These are phyloP conservation scores for Pilophorus perplexus DNA, from an alignment of 2,888 invertebrate species.

Conservation along the genomic window DNA sequence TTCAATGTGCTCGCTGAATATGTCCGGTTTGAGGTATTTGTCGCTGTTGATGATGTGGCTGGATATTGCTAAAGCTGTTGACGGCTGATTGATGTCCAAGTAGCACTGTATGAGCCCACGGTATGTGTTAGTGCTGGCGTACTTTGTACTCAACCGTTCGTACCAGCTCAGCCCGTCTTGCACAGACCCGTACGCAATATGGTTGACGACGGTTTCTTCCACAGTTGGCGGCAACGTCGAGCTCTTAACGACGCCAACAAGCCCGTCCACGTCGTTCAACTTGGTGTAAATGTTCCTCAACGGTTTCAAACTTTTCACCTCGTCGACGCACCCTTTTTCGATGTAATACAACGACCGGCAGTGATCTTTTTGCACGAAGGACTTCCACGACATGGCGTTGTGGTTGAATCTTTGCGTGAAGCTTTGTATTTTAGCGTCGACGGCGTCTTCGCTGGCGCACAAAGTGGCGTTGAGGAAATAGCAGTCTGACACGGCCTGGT, in stretches of 20 bases:
- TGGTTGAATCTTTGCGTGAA: slow-evolving; percentile 37
- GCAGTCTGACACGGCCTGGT: slow-evolving; percentile 53
- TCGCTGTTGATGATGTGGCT: slow-evolving; percentile 52
- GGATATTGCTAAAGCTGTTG: slow-evolving; percentile 73
- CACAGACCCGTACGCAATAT: slow-evolving; percentile 75
- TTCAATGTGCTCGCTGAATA: slow-evolving; percentile 44
- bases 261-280: slow-evolving; percentile 86
- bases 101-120: slow-evolving; percentile 84
- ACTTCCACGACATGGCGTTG: slow-evolving; percentile 36
- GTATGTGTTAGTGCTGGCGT: slow-evolving; percentile 52
- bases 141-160: slow-evolving; percentile 71
- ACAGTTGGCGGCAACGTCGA: slow-evolving; percentile 73
- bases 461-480: slow-evolving; percentile 20
- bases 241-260: slow-evolving; percentile 70
- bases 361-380: slow-evolving; percentile 42
- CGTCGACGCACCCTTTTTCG: slow-evolving; percentile 37
- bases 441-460: neutral
- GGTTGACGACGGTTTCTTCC: slow-evolving; percentile 77
- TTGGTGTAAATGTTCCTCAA: slow-evolving; percentile 74
- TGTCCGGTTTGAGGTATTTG: slow-evolving; percentile 22
- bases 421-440: neutral
- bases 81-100: slow-evolving; percentile 80
- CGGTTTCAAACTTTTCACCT: slow-evolving; percentile 27
- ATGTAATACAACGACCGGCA: slow-evolving; percentile 41
- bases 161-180: slow-evolving; percentile 84